phyloP scores from a whole-genome alignment of 2,888 invertebrate species.

The Drosophila demipolita region DNA sequence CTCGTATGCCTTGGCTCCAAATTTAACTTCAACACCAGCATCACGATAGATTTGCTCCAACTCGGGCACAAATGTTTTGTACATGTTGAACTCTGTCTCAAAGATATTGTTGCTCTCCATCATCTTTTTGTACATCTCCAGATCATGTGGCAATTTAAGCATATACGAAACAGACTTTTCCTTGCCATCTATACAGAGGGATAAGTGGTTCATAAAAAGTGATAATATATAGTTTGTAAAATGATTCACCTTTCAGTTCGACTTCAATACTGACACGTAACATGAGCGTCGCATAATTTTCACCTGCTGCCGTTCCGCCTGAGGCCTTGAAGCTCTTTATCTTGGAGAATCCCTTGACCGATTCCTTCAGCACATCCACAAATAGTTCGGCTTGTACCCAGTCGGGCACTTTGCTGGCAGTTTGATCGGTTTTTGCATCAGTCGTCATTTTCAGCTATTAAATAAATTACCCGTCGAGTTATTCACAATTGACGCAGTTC shows the following conservation, averaged over 20 bases:
- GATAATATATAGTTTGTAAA: too few relatives aligned
- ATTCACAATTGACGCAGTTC: background rate
- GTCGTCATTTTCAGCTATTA: conserved; percentile 26
- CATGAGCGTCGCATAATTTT: conserved; percentile 81
- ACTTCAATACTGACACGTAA: conserved; percentile 67
- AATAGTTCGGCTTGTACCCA: conserved; percentile 59
- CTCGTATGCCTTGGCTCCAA: conserved; percentile 72
- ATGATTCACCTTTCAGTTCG: conserved; percentile 63
- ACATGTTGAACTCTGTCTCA: conserved; percentile 71
- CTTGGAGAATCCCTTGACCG: conserved; percentile 41
- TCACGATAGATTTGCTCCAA: conserved; percentile 74
- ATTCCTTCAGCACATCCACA: conserved; percentile 41
- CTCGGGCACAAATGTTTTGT: conserved; percentile 69
- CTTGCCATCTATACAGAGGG: conserved; percentile 32
- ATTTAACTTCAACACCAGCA: conserved; percentile 63
- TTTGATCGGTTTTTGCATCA: conserved; percentile 2
- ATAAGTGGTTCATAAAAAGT: fast-evolving
- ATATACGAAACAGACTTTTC: conserved; percentile 61
- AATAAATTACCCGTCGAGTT: background rate
- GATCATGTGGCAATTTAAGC: conserved; percentile 61
- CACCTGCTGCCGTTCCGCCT: conserved; percentile 69
- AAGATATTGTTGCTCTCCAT: conserved; percentile 66
- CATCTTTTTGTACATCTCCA: conserved; percentile 41
- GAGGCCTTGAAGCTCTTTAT: conserved; percentile 44
- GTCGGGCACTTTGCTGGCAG: conserved; percentile 34